Evolutionary conservation across 2,113 vertebrate genomes (phyloP).

Genomic region (Strix uralensis): DNA sequence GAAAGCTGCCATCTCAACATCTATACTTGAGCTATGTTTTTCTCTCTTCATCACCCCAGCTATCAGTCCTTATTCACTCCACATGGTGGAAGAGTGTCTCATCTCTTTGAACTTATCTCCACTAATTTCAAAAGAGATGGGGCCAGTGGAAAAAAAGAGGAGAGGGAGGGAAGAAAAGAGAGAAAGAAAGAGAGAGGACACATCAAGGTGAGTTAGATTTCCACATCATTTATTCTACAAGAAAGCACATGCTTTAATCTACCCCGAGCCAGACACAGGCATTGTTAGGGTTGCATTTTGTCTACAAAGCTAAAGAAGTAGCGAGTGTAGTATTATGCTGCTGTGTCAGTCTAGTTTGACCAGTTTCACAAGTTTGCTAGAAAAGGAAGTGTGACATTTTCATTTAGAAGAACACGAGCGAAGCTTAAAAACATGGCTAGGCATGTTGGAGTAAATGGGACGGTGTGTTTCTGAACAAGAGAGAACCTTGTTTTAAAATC

Average conservation of each 20-base stretch:
- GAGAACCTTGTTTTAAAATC: constrained; percentile 4
- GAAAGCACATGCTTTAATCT: constrained; percentile 78
- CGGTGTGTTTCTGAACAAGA: background rate
- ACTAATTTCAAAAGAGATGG: constrained; percentile 76
- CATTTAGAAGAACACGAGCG: constrained; percentile 46
- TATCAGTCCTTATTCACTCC: constrained; percentile 59
- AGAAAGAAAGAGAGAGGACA: constrained; percentile 64
- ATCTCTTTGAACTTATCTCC: constrained; percentile 76
- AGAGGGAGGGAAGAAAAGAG: background rate
- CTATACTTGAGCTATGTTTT: constrained; percentile 42
- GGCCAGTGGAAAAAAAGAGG: constrained; percentile 44
- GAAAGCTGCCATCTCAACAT: constrained; percentile 7
- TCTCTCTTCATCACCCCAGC: constrained; percentile 2
- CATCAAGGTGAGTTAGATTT: constrained; percentile 83
- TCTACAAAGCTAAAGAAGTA: constrained; percentile 53
- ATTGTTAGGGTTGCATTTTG: constrained; percentile 57
- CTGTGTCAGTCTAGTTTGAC: constrained; percentile 63
- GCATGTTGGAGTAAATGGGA: constrained; percentile 30
- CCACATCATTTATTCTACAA: constrained; percentile 81
- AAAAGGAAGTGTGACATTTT: constrained; percentile 63
- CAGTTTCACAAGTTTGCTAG: constrained; percentile 51
- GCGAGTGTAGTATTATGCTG: background rate
- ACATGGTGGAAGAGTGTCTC: constrained; percentile 45
- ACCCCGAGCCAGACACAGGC: constrained; percentile 56
- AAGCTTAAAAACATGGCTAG: constrained; percentile 38